Evolutionary conservation across 2,888 invertebrate genomes (phyloP).

Genomic region (Lagria hirta): DNA sequence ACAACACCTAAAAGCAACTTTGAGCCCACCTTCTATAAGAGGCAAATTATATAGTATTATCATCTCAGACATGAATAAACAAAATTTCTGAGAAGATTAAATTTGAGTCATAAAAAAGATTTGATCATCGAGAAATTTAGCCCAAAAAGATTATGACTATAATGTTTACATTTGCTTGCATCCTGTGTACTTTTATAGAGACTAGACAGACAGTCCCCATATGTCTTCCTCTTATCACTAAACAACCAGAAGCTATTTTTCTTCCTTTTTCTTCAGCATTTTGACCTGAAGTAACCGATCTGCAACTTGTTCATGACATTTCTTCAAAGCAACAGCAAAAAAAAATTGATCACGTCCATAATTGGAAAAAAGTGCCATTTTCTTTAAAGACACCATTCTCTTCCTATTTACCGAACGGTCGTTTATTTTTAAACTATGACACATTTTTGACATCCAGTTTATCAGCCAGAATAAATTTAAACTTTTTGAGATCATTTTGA

Average conservation of each 20-base stretch:
- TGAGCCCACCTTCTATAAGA: too few relatives aligned
- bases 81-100: too few relatives aligned
- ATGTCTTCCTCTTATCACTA: constrained; percentile 15
- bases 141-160: not conserved
- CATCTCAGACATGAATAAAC: too few relatives aligned
- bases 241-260: too few relatives aligned
- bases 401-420: constrained; percentile 1
- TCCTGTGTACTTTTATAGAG: too few relatives aligned
- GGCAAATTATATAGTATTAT: too few relatives aligned
- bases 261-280: too few relatives aligned
- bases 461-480: too few relatives aligned
- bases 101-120: too few relatives aligned
- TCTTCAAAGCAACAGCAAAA: constrained; percentile 9
- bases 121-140: constrained; percentile 1
- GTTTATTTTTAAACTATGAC: constrained; percentile 18
- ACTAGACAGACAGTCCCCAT: constrained; percentile 9
- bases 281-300: constrained; percentile 24
- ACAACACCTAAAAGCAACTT: too few relatives aligned
- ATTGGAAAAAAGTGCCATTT: constrained; percentile 13
- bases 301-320: constrained; percentile 9
- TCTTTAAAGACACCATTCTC: constrained; percentile 1
- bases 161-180: constrained; percentile 15
- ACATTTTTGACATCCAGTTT: constrained; percentile 13
- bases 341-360: constrained; percentile 10
- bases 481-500: too few relatives aligned